phyloP scores from a whole-genome alignment of 2,888 invertebrate genomes.

The Apodemia mormo region DNA sequence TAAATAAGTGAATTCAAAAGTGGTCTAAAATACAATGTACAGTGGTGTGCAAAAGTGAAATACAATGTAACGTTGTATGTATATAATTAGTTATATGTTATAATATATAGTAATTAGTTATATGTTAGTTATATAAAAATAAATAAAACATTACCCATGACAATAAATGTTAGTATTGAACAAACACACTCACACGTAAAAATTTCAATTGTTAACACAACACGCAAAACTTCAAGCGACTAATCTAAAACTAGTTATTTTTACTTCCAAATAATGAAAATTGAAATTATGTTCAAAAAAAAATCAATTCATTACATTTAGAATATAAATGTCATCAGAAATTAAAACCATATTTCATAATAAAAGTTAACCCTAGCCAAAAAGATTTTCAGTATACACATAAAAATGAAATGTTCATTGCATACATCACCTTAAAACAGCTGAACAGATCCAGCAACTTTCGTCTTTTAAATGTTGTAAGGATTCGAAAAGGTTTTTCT shows the following conservation, averaged over 20 bases:
- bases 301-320: too few relatives aligned
- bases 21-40: not conserved
- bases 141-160: slow-evolving; percentile 10
- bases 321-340: too few relatives aligned
- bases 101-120: not conserved
- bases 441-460: too few relatives aligned
- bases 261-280: too few relatives aligned
- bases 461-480: too few relatives aligned
- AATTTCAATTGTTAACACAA: slow-evolving; percentile 4
- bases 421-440: too few relatives aligned
- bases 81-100: not conserved
- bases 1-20: not conserved
- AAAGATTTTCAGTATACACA: too few relatives aligned
- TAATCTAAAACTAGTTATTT: not conserved
- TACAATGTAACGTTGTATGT: not conserved
- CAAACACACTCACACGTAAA: slow-evolving; percentile 39
- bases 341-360: too few relatives aligned
- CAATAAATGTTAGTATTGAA: not conserved
- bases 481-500: too few relatives aligned
- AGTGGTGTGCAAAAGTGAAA: slow-evolving; percentile 4
- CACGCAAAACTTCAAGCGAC: slow-evolving; percentile 8
- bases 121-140: not conserved
- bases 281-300: too few relatives aligned
- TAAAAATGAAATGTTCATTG: too few relatives aligned
- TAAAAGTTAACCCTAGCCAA: too few relatives aligned